Conservation (phyloP, 2,888 invertebrate genomes). For the Tubulanus polymorphus region DNA sequence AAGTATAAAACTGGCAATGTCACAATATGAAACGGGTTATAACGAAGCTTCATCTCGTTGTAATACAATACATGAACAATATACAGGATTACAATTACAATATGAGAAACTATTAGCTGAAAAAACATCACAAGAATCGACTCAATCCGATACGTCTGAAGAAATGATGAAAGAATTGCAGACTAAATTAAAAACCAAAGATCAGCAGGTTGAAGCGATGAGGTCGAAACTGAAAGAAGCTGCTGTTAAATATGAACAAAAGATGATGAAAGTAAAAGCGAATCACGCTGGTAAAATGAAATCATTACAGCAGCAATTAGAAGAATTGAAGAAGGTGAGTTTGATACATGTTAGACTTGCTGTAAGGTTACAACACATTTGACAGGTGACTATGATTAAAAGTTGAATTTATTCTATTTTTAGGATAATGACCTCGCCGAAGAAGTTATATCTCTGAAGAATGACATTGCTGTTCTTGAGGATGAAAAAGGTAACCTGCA, state of each 20-base stretch:
- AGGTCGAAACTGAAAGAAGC: conserved; percentile 21
- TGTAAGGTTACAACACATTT: not conserved
- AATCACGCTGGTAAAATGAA: conserved; percentile 47
- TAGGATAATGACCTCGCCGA: conserved; percentile 43
- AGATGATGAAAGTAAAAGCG: conserved; percentile 46
- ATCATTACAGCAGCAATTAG: conserved; percentile 52
- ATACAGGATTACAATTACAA: too few relatives aligned
- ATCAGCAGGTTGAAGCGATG: conserved; percentile 47
- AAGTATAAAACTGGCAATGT: conserved; percentile 38
- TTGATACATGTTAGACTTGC: too few relatives aligned
- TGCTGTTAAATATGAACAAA: conserved; percentile 30
- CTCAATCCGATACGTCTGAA: not conserved
- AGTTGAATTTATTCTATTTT: conserved; percentile 16
- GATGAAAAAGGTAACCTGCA: conserved; percentile 90
- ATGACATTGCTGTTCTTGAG: conserved; percentile 71
- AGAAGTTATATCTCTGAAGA: conserved; percentile 43
- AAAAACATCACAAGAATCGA: conserved; percentile 1
- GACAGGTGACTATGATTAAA: not conserved
- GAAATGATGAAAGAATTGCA: conserved; percentile 64
- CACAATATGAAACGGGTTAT: conserved; percentile 39
- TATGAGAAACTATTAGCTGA: conserved; percentile 6
- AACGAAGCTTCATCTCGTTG: conserved; percentile 37
- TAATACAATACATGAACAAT: conserved; percentile 35
- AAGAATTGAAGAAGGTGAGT: conserved; percentile 55
- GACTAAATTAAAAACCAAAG: conserved; percentile 60